Evolutionary conservation across 2,888 invertebrate species (phyloP).

Genomic region (Eupithecia subumbrata): DNA sequence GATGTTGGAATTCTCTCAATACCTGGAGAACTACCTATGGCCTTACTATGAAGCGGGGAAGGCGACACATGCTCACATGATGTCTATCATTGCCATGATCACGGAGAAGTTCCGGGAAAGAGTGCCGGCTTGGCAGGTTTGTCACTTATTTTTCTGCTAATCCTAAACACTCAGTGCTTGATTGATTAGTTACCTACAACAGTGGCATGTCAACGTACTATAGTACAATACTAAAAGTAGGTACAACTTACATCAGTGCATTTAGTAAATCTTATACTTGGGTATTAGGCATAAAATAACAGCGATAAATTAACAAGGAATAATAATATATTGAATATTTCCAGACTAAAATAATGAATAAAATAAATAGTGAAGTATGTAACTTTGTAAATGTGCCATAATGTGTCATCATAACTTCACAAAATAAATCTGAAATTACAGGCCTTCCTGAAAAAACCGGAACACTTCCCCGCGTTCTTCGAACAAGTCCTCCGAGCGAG

Average conservation of each 20-base stretch:
- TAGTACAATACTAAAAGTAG: too few relatives aligned
- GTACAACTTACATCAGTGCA: too few relatives aligned
- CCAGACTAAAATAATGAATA: too few relatives aligned
- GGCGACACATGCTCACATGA: constrained; percentile 93
- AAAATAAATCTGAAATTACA: constrained; percentile 59
- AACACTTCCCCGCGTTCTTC: constrained; percentile 92
- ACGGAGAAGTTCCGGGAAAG: constrained; percentile 99
- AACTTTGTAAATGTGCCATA: too few relatives aligned
- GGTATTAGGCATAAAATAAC: too few relatives aligned
- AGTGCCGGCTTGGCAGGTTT: constrained; percentile 97
- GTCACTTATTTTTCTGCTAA: not conserved
- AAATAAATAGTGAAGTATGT: not conserved
- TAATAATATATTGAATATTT: too few relatives aligned
- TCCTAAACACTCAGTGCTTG: too few relatives aligned
- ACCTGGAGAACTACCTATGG: constrained; percentile 98
- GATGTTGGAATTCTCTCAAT: constrained; percentile 98
- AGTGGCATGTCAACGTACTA: too few relatives aligned
- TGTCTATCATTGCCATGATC: constrained; percentile 99
- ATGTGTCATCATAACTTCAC: not conserved
- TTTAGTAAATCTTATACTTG: too few relatives aligned
- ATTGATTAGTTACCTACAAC: too few relatives aligned
- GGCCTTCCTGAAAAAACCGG: constrained; percentile 90
- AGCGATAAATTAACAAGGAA: too few relatives aligned
- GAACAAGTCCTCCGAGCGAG: constrained; percentile 91
- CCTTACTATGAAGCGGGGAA: constrained; percentile 93